Evolutionary conservation across 2,888 invertebrate genomes (phyloP).

Genomic region (Microplitis deprimator): DNA sequence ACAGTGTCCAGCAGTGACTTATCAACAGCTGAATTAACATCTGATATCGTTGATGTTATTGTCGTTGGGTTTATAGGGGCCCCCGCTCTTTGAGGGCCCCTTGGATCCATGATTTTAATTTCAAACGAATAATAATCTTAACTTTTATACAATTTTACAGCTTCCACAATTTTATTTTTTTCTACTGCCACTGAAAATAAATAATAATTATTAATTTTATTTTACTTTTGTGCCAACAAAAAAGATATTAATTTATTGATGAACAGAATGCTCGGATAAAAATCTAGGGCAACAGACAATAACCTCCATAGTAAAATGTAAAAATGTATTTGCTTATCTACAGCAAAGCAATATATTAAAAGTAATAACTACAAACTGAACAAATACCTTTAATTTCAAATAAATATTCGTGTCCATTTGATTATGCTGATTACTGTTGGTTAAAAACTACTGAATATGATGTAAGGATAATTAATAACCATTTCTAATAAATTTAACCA

Average conservation of each 20-base stretch:
- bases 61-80: slow-evolving; percentile 65
- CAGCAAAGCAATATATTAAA: neutral
- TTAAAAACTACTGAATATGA: neutral
- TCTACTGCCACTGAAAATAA: neutral
- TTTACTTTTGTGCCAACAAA: neutral
- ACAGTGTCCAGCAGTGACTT: slow-evolving; percentile 59
- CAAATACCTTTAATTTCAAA: neutral
- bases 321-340: neutral
- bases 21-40: slow-evolving; percentile 59
- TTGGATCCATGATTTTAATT: slow-evolving; percentile 62
- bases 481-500: neutral
- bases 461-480: neutral
- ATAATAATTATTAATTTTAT: neutral
- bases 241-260: neutral
- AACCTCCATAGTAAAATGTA: neutral
- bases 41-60: slow-evolving; percentile 36
- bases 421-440: neutral
- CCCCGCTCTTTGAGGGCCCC: slow-evolving; percentile 70
- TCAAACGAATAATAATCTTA: neutral
- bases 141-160: neutral
- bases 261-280: neutral
- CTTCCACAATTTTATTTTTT: neutral
- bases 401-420: neutral
- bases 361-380: neutral
- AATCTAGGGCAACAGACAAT: neutral